These are phyloP conservation scores for Actias luna DNA, from an alignment of 2,888 invertebrate genomes.

Conservation along the genomic window DNA sequence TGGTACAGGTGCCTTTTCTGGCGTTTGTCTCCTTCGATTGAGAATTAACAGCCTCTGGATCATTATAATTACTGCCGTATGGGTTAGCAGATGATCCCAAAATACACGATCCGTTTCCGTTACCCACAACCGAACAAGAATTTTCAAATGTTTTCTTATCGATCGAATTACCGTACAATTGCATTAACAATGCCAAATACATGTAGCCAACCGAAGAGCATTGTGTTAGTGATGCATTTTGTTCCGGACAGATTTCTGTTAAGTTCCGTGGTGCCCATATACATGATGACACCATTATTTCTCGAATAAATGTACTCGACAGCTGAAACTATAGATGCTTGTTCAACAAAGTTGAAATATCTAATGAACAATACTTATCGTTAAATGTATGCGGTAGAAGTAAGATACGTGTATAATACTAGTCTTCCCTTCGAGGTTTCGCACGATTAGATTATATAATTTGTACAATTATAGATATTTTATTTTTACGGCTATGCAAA, in stretches of 20 bases:
- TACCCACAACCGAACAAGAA: background rate
- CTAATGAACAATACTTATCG: background rate
- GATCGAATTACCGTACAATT: slow-evolving; percentile 79
- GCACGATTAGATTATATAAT: no score
- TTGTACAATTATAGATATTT: no score
- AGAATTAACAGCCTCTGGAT: background rate
- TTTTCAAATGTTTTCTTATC: slow-evolving; percentile 48
- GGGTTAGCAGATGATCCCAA: background rate
- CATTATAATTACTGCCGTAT: background rate
- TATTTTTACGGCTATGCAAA: no score
- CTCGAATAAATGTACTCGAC: background rate
- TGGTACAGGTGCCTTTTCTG: background rate
- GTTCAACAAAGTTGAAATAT: background rate
- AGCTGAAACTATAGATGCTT: background rate
- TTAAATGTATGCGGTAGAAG: background rate
- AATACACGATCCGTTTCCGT: background rate
- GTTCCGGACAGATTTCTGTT: slow-evolving; percentile 75
- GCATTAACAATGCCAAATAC: slow-evolving; percentile 81
- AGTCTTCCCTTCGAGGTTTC: no score
- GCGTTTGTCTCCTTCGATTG: background rate
- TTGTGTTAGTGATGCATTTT: slow-evolving; percentile 77
- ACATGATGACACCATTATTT: slow-evolving; percentile 43
- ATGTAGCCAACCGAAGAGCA: slow-evolving; percentile 82
- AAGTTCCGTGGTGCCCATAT: slow-evolving; percentile 83
- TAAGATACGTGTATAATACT: background rate